Conservation (phyloP, 2,797 vertebrate species). For the Geotrypetes seraphini region DNA sequence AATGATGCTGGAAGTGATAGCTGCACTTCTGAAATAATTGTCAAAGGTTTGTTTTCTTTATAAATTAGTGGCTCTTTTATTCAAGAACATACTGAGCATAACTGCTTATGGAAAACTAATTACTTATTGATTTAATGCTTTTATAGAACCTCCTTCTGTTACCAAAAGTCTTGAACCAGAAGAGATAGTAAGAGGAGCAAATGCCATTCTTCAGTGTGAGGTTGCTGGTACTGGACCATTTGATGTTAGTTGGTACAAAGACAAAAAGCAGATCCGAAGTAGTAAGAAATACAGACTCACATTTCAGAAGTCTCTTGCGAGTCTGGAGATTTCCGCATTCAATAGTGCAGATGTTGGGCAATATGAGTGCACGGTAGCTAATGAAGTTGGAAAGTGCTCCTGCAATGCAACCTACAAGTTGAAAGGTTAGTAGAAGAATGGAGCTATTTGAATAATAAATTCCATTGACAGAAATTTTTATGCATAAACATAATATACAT, state of each 20-base stretch:
- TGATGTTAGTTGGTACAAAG: constrained; percentile 93
- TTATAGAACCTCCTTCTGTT: constrained; percentile 87
- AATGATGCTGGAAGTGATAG: constrained; percentile 89
- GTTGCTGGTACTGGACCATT: constrained; percentile 85
- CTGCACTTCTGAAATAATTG: constrained; percentile 72
- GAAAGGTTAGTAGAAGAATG: constrained; percentile 94
- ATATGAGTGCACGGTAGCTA: constrained; percentile 87
- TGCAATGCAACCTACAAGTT: constrained; percentile 74
- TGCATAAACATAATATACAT: no score
- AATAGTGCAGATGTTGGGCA: constrained; percentile 87
- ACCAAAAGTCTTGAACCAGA: constrained; percentile 77
- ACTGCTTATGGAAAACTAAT: background rate
- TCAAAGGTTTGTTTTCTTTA: constrained; percentile 83
- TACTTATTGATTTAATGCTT: constrained; percentile 35
- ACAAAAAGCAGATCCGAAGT: constrained; percentile 78
- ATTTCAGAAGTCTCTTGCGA: constrained; percentile 69
- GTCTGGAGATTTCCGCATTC: constrained; percentile 85
- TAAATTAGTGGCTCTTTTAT: background rate
- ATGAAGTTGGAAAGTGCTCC: constrained; percentile 87
- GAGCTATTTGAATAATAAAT: no score
- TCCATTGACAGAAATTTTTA: background rate
- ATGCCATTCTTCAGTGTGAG: constrained; percentile 79
- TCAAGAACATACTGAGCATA: no score
- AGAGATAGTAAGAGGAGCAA: constrained; percentile 80
- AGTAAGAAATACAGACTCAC: constrained; percentile 82